phyloP scores from a whole-genome alignment of 1,140 invertebrate species.

The Bombus sibiricus region DNA sequence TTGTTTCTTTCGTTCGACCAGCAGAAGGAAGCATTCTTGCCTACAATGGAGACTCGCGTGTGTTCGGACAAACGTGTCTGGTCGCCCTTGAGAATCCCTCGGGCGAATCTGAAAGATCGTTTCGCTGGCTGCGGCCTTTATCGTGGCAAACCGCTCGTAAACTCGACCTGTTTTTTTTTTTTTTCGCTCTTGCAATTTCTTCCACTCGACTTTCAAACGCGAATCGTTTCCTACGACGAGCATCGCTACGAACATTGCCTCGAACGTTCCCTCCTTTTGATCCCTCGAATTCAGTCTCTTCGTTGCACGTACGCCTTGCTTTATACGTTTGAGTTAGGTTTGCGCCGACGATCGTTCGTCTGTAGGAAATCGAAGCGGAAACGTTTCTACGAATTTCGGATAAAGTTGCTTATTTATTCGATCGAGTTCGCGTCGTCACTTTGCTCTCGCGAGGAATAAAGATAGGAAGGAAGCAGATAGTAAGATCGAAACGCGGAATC shows the following conservation, averaged over 20 bases:
- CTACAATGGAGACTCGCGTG: slow-evolving; percentile 22
- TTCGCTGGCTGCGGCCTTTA: slow-evolving; percentile 31
- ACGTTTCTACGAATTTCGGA: not conserved
- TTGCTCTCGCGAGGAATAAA: not conserved
- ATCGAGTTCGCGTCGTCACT: not conserved
- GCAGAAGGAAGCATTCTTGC: slow-evolving; percentile 30
- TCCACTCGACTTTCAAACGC: not conserved
- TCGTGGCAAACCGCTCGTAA: slow-evolving; percentile 14
- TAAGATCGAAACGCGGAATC: not conserved
- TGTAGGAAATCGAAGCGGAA: not conserved
- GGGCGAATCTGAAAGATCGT: slow-evolving; percentile 39
- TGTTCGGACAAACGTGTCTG: slow-evolving; percentile 40
- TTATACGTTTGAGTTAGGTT: too few species aligned
- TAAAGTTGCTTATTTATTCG: not conserved
- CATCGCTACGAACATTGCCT: not conserved
- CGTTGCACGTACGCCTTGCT: not conserved
- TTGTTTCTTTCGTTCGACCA: slow-evolving; percentile 5
- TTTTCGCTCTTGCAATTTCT: not conserved
- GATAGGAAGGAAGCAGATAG: not conserved
- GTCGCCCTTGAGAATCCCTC: slow-evolving; percentile 20
- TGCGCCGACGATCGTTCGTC: not conserved
- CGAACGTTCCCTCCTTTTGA: not conserved
- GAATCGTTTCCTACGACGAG: not conserved
- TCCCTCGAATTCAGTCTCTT: not conserved
- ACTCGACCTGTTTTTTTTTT: slow-evolving; percentile 12